Conservation (phyloP, 2,888 invertebrate species). For the Mycogona germanica region DNA sequence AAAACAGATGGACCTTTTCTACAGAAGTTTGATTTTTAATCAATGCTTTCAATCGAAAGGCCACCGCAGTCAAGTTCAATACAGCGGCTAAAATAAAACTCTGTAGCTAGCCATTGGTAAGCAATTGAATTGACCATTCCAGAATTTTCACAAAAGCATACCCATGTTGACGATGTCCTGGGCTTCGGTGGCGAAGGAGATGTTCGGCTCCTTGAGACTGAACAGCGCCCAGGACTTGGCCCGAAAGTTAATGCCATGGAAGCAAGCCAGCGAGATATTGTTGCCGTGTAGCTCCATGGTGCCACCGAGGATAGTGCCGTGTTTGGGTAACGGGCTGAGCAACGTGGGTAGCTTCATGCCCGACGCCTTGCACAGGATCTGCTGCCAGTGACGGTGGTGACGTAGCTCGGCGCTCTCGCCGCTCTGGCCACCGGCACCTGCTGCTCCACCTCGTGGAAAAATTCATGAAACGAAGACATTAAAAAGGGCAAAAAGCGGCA, state of each 20-base stretch:
- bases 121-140: no score
- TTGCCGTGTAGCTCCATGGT: slow-evolving; percentile 61
- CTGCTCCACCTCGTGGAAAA: no score
- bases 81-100: no score
- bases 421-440: no score
- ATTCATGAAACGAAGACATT: no score
- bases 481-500: no score
- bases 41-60: no score
- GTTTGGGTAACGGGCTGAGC: slow-evolving; percentile 35
- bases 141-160: no score
- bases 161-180: slow-evolving; percentile 48
- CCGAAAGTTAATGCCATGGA: slow-evolving; percentile 94
- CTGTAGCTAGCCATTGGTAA: no score
- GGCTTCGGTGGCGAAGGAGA: slow-evolving; percentile 85
- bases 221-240: slow-evolving; percentile 94
- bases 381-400: slow-evolving; percentile 93
- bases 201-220: slow-evolving; percentile 81
- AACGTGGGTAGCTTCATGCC: slow-evolving; percentile 57
- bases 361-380: slow-evolving; percentile 65
- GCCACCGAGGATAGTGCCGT: slow-evolving; percentile 66
- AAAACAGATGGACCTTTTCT: no score
- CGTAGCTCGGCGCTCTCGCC: slow-evolving; percentile 30
- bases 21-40: no score
- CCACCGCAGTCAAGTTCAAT: no score
- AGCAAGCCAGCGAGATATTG: slow-evolving; percentile 89